Percentiles rank a stretch among this genome's conserved stretches.
Conservation (phyloP, 2,888 invertebrate species). For the Phasia obesa region DNA sequence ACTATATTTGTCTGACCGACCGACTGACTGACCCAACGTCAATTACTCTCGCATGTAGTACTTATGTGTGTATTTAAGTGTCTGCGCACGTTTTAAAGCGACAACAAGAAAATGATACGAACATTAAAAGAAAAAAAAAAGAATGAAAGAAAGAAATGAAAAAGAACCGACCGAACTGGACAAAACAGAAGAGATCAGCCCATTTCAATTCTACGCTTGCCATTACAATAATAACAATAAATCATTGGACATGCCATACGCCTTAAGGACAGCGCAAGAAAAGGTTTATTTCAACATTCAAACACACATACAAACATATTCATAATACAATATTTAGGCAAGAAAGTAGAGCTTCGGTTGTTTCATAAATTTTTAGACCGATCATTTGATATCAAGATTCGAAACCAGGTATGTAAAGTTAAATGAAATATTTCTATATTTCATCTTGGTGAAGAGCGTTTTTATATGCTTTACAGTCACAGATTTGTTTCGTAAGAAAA, state of each 20-base stretch:
- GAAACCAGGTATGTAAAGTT: too few species aligned
- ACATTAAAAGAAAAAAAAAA: slow-evolving; percentile 17
- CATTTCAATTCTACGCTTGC: slow-evolving; percentile 69
- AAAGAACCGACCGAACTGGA: slow-evolving; percentile 47
- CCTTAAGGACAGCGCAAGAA: slow-evolving; percentile 62
- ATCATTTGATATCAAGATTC: background rate
- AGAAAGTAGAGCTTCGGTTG: slow-evolving; percentile 10
- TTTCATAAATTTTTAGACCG: slow-evolving; percentile 5
- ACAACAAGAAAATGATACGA: slow-evolving; percentile 34
- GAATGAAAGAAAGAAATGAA: slow-evolving; percentile 3
- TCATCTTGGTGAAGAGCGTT: too few species aligned
- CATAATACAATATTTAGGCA: slow-evolving; percentile 16
- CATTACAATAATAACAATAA: slow-evolving; percentile 68
- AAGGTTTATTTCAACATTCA: slow-evolving; percentile 15
- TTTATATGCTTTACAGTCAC: too few species aligned
- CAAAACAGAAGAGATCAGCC: slow-evolving; percentile 36
- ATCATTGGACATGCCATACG: slow-evolving; percentile 68
- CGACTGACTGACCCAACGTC: slow-evolving; percentile 57
- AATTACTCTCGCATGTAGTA: slow-evolving; percentile 41
- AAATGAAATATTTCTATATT: too few species aligned
- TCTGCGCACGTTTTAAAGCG: slow-evolving; percentile 8
- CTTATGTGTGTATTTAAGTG: background rate
- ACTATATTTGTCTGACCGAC: slow-evolving; percentile 5
- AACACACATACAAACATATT: background rate
- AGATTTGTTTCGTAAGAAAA: too few species aligned